Evolutionary conservation across 2,113 vertebrate species (phyloP).

Genomic region (Micromys minutus): DNA sequence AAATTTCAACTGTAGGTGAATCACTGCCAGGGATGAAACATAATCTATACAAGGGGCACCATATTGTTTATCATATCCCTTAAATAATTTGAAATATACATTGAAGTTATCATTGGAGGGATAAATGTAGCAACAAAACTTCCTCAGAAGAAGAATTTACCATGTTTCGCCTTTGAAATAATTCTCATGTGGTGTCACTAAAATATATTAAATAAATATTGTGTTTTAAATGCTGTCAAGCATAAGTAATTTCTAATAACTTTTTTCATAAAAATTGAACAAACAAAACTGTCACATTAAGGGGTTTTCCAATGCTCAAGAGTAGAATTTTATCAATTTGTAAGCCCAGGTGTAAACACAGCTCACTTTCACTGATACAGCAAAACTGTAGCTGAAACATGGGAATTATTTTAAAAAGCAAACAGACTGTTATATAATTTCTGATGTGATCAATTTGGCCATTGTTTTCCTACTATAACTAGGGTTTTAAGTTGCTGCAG

Average conservation of each 20-base stretch:
- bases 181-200: neutral
- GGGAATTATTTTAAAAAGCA: neutral
- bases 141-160: conserved; percentile 15
- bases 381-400: neutral
- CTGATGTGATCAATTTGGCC: neutral
- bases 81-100: conserved; percentile 59
- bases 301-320: neutral
- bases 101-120: conserved; percentile 55
- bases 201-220: conserved; percentile 44
- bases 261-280: neutral
- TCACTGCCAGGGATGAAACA: conserved; percentile 41
- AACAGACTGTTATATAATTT: neutral
- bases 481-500: neutral
- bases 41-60: conserved; percentile 30
- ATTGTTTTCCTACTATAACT: neutral
- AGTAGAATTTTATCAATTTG: neutral
- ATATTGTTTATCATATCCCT: conserved; percentile 6
- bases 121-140: conserved; percentile 45
- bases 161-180: conserved; percentile 18
- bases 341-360: neutral
- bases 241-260: conserved; percentile 30
- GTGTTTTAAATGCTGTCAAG: neutral
- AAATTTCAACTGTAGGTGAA: neutral
- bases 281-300: neutral
- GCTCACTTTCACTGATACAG: neutral